Conservation (phyloP, 2,797 vertebrate species). For the Cyprinella venusta region DNA sequence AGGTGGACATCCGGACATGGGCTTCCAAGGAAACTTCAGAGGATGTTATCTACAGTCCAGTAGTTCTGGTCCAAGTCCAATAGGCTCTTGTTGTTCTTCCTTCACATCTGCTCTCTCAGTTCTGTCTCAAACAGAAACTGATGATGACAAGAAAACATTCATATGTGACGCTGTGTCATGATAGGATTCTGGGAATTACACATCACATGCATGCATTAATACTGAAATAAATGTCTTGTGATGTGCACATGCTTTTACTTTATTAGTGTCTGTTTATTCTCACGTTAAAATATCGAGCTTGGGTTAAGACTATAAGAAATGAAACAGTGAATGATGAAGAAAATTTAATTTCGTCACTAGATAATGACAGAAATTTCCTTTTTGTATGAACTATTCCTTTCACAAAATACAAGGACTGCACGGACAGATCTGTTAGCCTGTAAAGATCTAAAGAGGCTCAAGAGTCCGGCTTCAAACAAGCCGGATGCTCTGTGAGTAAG, state of each 20-base stretch:
- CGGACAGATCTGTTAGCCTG: not conserved
- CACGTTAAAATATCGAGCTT: not conserved
- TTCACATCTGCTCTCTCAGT: not conserved
- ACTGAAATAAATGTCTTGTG: not conserved
- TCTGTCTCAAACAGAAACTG: not conserved
- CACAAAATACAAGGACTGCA: not conserved
- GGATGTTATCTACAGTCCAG: slow-evolving; percentile 2
- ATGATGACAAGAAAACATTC: not conserved
- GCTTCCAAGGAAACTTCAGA: not conserved
- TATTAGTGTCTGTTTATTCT: not conserved
- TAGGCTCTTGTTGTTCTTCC: not conserved
- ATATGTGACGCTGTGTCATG: not conserved
- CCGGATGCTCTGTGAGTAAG: not conserved
- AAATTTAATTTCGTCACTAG: not conserved
- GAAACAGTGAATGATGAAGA: not conserved
- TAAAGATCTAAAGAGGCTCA: not conserved
- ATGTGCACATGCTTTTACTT: not conserved
- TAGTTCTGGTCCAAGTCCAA: not conserved
- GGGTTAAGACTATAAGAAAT: not conserved
- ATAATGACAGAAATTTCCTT: not conserved
- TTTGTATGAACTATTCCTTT: not conserved
- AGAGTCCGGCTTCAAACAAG: not conserved
- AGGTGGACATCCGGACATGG: not conserved
- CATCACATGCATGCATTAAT: not conserved
- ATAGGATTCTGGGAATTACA: slow-evolving; percentile 1